Conservation (phyloP, 2,113 vertebrate genomes). For the Dascyllus trimaculatus region DNA sequence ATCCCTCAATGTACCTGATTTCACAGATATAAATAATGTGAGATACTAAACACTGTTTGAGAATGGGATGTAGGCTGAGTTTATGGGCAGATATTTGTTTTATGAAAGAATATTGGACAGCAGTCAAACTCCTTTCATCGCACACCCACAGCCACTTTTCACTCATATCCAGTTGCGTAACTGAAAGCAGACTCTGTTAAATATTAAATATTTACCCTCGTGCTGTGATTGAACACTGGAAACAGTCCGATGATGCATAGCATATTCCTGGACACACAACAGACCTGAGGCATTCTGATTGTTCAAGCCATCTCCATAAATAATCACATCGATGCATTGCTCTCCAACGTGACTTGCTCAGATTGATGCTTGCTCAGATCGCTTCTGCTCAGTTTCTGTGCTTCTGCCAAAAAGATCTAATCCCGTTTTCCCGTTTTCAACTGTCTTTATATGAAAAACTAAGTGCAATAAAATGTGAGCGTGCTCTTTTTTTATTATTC, state of each 20-base stretch:
- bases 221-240: conserved; percentile 31
- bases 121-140: conserved; percentile 52
- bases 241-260: conserved; percentile 11
- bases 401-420: conserved; percentile 56
- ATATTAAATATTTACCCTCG: conserved; percentile 50
- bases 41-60: conserved; percentile 2
- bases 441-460: conserved; percentile 52
- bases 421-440: conserved; percentile 18
- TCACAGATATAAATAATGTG: neutral
- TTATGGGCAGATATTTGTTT: conserved; percentile 48
- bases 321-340: conserved; percentile 28
- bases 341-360: conserved; percentile 1
- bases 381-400: neutral
- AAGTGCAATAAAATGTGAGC: conserved; percentile 60
- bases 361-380: conserved; percentile 32
- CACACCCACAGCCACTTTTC: conserved; percentile 34
- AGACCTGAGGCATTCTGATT: conserved; percentile 18
- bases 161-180: conserved; percentile 41
- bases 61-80: neutral
- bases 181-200: conserved; percentile 41
- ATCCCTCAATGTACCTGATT: neutral
- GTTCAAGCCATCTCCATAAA: conserved; percentile 44
- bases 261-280: conserved; percentile 33
- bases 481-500: conserved; percentile 44
- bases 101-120: conserved; percentile 39